These are phyloP conservation scores for Pithys albifrons DNA, from an alignment of 2,113 vertebrate species.

Conservation along the genomic window DNA sequence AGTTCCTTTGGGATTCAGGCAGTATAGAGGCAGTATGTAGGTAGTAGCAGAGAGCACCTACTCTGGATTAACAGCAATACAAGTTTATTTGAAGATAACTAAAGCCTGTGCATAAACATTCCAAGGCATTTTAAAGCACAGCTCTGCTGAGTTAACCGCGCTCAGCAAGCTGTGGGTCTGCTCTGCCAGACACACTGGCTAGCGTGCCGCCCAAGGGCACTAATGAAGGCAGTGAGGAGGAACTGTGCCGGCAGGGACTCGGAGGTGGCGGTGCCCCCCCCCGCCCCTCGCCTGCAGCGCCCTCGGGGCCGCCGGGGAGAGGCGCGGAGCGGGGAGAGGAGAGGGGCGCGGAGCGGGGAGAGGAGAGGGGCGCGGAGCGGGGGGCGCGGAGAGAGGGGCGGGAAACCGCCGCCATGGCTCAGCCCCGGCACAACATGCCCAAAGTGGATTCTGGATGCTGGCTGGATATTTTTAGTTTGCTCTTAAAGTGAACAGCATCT, in stretches of 20 bases:
- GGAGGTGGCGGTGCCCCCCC: neutral
- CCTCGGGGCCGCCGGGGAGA: neutral
- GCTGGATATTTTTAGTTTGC: neutral
- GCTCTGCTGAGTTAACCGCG: neutral
- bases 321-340: neutral
- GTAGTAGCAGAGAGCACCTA: fast-evolving
- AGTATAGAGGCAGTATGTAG: fast-evolving
- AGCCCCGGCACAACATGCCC: neutral
- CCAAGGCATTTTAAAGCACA: neutral
- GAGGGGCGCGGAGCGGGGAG: too few species aligned
- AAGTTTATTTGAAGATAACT: fast-evolving
- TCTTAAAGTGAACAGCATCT: neutral
- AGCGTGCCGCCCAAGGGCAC: fast-evolving
- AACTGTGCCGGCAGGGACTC: neutral
- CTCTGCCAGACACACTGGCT: neutral
- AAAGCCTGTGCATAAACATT: fast-evolving
- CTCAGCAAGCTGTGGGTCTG: neutral
- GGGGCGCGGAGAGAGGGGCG: neutral
- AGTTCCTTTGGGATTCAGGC: fast-evolving
- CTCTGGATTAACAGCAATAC: too few species aligned
- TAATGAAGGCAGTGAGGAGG: too few species aligned
- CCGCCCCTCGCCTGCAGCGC: neutral
- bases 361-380: too few species aligned
- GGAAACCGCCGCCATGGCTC: neutral
- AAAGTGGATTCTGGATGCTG: neutral